These are phyloP conservation scores for Polypedilum vanderplanki DNA, from an alignment of 1,140 invertebrate species.

Conservation along the genomic window DNA sequence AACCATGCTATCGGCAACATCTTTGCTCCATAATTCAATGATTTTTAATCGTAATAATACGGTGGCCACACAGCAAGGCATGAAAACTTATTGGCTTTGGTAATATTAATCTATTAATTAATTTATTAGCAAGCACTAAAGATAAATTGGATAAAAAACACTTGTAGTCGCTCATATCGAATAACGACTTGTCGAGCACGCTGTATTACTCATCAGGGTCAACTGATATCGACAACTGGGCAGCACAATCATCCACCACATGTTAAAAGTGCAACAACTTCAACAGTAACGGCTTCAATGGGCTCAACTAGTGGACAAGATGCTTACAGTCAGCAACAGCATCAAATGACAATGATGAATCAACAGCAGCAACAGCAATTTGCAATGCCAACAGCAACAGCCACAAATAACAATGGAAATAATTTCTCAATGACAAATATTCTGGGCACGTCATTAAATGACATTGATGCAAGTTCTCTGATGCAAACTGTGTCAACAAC, in stretches of 20 bases:
- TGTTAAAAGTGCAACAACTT: constrained; percentile 34
- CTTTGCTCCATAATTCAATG: constrained; percentile 42
- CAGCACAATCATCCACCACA: constrained; percentile 43
- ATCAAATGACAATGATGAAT: not conserved
- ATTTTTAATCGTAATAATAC: constrained; percentile 45
- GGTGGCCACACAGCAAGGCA: constrained; percentile 44
- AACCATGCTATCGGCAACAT: constrained; percentile 44
- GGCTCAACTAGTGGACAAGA: not conserved
- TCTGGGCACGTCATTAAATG: not conserved
- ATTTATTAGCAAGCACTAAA: not conserved
- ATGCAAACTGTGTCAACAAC: not conserved
- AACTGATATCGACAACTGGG: constrained; percentile 42
- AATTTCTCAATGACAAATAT: constrained; percentile 21
- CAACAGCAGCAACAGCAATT: constrained; percentile 6
- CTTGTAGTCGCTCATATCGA: constrained; percentile 37
- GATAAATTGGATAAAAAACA: not conserved
- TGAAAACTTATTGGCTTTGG: constrained; percentile 43
- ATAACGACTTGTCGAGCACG: constrained; percentile 44
- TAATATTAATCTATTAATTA: not conserved
- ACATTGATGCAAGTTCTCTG: constrained; percentile 7
- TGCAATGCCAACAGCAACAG: not conserved
- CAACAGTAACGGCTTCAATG: not conserved
- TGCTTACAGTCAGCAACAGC: not conserved
- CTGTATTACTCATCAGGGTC: constrained; percentile 43
- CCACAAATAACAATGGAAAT: not conserved